Evolutionary conservation across 2,113 vertebrate genomes (phyloP), one percentile per base, ranked within the genome.

Genomic region (Macaca fascicularis): DNA sequence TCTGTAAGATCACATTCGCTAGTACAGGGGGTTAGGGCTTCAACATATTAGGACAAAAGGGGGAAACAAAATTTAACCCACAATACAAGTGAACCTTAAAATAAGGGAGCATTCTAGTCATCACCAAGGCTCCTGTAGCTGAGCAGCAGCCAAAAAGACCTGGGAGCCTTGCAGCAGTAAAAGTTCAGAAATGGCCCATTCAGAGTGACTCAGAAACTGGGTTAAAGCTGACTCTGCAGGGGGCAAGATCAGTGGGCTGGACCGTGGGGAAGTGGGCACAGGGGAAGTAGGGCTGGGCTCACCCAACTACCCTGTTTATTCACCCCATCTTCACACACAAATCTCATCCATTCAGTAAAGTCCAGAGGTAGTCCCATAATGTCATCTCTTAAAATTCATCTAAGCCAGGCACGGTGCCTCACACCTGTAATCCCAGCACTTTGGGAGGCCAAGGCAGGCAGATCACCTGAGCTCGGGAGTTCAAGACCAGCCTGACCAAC

Each of bases 331-430:
- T 5, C 52, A 74, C 30, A 27, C 16, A 14, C 14, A 81, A 72
- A 57, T 70, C 48, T 52, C 10, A 61, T 12, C 25, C 35, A 35
- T 17, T 12, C 30, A n/a, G 1, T 16, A 20, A 79, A 70, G 59
- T 79, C 7, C 20, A 30, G 6, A 19, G 12, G 48, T 80, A 40
- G 20, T 57, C 50, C 48, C 12, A 38, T 50, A 72, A 64, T 3
- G 0, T 61, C 27, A 8, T 50, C 16, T 80, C 25, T 59, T 38
- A 76, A 80, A 84, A 72, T 38, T 50, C 22, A 61, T 52, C 76
- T n/a, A 55, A 19, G 52, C 52, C 6, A 55, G 52, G 19, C 19
- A 55, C 0, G 0, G 19, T 55, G 52, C 0, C 52, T 20, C 0
- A 55, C 52, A 55, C 52, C 52, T 55, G 52, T 20, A 55, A 55